These are phyloP conservation scores for Orthosia gothica DNA, from an alignment of 2,888 invertebrate genomes.

Conservation along the genomic window DNA sequence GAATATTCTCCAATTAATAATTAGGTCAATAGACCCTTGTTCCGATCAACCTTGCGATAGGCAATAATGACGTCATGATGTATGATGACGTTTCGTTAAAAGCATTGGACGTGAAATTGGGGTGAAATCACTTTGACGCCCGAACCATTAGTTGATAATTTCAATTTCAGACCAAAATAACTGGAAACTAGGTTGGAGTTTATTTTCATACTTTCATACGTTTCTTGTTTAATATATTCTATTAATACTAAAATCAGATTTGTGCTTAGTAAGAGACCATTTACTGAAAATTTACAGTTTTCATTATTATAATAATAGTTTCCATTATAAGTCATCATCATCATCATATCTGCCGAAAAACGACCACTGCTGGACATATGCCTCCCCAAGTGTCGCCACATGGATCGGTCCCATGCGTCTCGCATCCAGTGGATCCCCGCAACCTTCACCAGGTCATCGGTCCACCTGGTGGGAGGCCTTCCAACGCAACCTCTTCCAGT, in stretches of 20 bases:
- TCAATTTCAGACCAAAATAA: slow-evolving; percentile 1
- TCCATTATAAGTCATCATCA: too few species aligned
- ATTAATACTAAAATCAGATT: neutral
- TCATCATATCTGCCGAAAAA: too few species aligned
- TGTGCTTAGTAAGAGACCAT: too few species aligned
- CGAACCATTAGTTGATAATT: slow-evolving; percentile 8
- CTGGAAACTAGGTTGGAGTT: neutral
- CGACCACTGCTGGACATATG: too few species aligned
- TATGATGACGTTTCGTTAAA: slow-evolving; percentile 29
- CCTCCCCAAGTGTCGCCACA: too few species aligned
- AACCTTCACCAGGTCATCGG: too few species aligned
- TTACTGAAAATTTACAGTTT: neutral
- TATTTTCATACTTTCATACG: neutral
- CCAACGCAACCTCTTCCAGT: too few species aligned
- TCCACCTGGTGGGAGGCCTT: too few species aligned
- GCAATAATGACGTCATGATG: slow-evolving; percentile 17
- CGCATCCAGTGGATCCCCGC: too few species aligned
- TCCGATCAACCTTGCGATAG: slow-evolving; percentile 36
- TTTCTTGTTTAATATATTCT: neutral
- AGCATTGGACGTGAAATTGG: slow-evolving; percentile 37
- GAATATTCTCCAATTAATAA: slow-evolving; percentile 8
- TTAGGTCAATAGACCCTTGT: slow-evolving; percentile 13
- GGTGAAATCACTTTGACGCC: slow-evolving; percentile 25
- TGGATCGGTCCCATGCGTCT: too few species aligned
- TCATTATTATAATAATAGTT: too few species aligned